phyloP scores from a whole-genome alignment of 1,140 invertebrate genomes.

The Monomorium pharaonis region DNA sequence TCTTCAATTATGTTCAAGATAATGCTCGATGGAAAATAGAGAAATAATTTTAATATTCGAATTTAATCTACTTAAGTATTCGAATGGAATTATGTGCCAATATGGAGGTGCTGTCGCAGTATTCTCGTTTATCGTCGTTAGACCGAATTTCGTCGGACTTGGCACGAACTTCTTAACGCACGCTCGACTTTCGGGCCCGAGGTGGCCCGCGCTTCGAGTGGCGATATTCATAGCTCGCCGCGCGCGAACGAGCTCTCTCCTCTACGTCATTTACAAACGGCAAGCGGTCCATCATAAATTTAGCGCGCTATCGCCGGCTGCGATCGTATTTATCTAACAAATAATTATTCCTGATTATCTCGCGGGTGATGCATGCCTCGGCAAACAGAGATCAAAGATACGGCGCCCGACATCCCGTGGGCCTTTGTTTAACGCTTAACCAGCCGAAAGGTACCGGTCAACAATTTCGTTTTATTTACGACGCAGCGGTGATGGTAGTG shows the following conservation, averaged over 20 bases:
- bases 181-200: constrained; percentile 25
- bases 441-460: constrained; percentile 77
- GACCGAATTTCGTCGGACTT: background rate
- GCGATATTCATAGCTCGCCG: constrained; percentile 46
- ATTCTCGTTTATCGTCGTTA: background rate
- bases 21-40: background rate
- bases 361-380: constrained; percentile 77
- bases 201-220: constrained; percentile 9
- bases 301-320: constrained; percentile 75
- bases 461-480: constrained; percentile 84
- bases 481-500: constrained; percentile 64
- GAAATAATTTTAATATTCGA: background rate
- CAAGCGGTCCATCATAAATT: constrained; percentile 78
- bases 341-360: constrained; percentile 83
- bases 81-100: background rate
- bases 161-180: background rate
- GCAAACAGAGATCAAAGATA: constrained; percentile 82
- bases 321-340: constrained; percentile 82
- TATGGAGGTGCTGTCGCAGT: background rate
- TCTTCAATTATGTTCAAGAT: background rate
- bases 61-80: background rate
- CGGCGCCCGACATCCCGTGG: constrained; percentile 72
- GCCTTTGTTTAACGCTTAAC: constrained; percentile 81
- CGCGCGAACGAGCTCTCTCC: constrained; percentile 48
- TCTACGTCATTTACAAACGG: constrained; percentile 70